Conservation (phyloP, 2,797 vertebrate species). For the Clarias pachynema region DNA sequence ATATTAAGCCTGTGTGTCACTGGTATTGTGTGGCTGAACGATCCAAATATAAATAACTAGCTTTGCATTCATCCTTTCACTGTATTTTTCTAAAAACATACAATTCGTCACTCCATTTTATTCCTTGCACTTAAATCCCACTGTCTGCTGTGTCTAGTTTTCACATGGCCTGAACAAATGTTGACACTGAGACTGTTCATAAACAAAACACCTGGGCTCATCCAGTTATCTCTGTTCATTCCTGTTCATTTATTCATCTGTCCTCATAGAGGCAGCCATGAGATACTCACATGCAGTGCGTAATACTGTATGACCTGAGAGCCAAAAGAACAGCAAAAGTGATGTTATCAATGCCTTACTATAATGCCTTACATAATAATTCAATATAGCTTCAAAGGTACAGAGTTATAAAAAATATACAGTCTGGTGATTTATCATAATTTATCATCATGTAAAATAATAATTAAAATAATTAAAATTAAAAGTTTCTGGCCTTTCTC, state of each 20-base stretch:
- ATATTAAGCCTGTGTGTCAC: slow-evolving; percentile 15
- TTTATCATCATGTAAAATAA: background rate
- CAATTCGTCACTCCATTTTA: background rate
- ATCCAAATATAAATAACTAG: background rate
- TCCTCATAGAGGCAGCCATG: background rate
- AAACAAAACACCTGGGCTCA: background rate
- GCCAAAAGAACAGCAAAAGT: background rate
- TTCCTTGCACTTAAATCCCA: background rate
- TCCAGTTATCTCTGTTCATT: background rate
- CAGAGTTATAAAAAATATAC: background rate
- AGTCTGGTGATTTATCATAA: background rate
- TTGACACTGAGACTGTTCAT: background rate
- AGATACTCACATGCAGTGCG: background rate
- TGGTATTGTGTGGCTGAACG: background rate
- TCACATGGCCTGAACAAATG: background rate
- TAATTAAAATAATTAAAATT: too few species aligned
- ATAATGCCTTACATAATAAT: background rate
- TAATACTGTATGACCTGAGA: background rate
- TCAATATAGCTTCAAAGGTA: background rate
- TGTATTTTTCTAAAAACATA: background rate
- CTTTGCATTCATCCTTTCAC: background rate
- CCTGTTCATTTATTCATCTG: slow-evolving; percentile 11
- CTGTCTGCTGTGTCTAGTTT: background rate
- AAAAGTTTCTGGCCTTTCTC: too few species aligned
- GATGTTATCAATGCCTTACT: background rate